Percentiles rank a stretch among this genome's conserved stretches.
These are phyloP conservation scores for Paraplagusia blochii DNA, from an alignment of 2,113 vertebrate genomes.

Conservation along the genomic window DNA sequence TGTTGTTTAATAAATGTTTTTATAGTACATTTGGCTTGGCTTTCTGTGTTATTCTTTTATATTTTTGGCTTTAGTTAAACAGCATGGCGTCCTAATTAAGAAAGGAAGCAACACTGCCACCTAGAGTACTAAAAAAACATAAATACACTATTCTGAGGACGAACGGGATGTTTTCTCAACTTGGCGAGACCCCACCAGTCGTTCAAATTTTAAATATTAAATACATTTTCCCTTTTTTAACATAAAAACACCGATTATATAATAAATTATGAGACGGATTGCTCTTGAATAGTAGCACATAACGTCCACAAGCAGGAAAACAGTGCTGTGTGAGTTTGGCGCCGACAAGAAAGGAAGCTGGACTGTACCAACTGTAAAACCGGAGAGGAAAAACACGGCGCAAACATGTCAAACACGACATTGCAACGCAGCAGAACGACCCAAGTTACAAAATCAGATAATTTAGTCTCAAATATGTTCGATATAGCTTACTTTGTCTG, in stretches of 20 bases:
- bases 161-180: not conserved
- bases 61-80: too few relatives aligned
- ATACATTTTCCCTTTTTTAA: too few relatives aligned
- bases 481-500: not conserved
- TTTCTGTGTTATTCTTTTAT: constrained; percentile 5
- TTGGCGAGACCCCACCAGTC: not conserved
- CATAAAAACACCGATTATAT: too few relatives aligned
- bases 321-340: constrained; percentile 57
- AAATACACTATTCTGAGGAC: too few relatives aligned
- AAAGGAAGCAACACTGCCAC: constrained; percentile 63
- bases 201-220: too few relatives aligned
- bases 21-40: constrained; percentile 31
- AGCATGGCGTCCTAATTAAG: not conserved
- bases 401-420: not conserved
- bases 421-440: too few relatives aligned
- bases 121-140: constrained; percentile 45
- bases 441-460: not conserved
- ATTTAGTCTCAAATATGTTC: not conserved
- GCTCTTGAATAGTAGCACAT: too few relatives aligned
- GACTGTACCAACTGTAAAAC: constrained; percentile 52
- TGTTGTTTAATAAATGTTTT: constrained; percentile 77
- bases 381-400: not conserved
- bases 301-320: not conserved
- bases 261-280: too few relatives aligned
- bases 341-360: constrained; percentile 47